These are phyloP conservation scores for Goniozus legneri DNA, from an alignment of 1,140 invertebrate species.

Conservation along the genomic window DNA sequence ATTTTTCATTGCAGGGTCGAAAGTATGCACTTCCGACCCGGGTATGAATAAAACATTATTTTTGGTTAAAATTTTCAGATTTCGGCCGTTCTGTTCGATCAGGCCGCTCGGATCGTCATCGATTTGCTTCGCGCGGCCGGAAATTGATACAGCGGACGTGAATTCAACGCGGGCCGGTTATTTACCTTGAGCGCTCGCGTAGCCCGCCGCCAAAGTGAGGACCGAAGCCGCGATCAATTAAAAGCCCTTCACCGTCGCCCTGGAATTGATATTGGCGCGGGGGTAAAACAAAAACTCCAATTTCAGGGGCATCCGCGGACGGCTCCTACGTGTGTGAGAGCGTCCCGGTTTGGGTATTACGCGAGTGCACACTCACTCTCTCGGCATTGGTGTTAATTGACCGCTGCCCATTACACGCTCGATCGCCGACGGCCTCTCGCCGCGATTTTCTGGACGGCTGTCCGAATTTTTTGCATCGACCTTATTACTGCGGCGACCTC, in stretches of 20 bases:
- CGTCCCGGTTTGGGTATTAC: too few species aligned
- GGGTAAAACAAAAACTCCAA: constrained; percentile 52
- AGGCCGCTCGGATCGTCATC: too few species aligned
- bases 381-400: constrained; percentile 41
- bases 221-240: constrained; percentile 40
- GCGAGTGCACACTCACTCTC: background rate
- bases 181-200: constrained; percentile 23
- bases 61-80: too few species aligned
- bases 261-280: constrained; percentile 47
- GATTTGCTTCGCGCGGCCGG: background rate
- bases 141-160: constrained; percentile 6
- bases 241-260: constrained; percentile 38
- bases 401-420: constrained; percentile 44
- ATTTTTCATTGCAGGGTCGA: too few species aligned
- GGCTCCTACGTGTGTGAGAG: constrained; percentile 1
- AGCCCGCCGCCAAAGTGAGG: constrained; percentile 23
- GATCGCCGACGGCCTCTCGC: constrained; percentile 36
- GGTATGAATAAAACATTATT: too few species aligned
- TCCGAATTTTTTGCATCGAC: background rate
- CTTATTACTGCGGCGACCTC: too few species aligned
- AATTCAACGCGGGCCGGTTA: constrained; percentile 8
- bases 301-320: constrained; percentile 43
- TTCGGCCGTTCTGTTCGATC: too few species aligned
- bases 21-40: too few species aligned
- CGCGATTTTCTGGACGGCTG: constrained; percentile 16